Base-by-base conservation (phyloP, 2,113 vertebrate species). In the Rattus norvegicus region DNA sequence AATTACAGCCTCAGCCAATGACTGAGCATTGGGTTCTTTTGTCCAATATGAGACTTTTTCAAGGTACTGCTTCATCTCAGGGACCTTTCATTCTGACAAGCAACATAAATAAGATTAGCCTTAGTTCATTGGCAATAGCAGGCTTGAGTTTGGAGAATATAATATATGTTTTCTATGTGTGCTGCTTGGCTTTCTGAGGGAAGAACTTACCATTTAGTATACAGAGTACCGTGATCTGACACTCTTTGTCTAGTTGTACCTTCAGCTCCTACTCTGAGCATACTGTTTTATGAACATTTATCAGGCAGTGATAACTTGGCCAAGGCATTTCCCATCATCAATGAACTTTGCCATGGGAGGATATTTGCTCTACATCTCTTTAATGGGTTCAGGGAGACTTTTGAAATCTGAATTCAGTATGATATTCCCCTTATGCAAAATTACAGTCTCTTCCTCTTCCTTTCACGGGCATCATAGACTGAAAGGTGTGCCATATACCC, bases 381-480 rank as follows among this genome's bases (percentile, higher is more conserved):
- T 5, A 12, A 69, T 83, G 19, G 22, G 8, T 90, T 93, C 11
- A 39, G 9, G 52, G 61, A 36, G 9, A 36, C 19, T 43, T 43
- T 94, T 89, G 67, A 87, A 54, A 83, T 92, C n/a, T 90, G 67
- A 92, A 72, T 16, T 17, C 3, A 89, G 54, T 72, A 61, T 93
- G 47, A 95, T 65, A 72, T 4, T 81, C 67, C 85, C 13, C 24
- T 77, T 30, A 1, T 81, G 54, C n/a, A 67, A 84, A 54, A 17
- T 19, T 94, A 59, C 7, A 85, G 86, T 28, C 11, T 69, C 28
- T 79, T 80, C 63, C 36, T 80, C 91, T 93, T 88, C 36, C 49
- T 89, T 84, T 88, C 36, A 72, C 10, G 84, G 14, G 11, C n/a
- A 94, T 75, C 14, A 69, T 24, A 36, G 26, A 70, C 39, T 84